Percentiles rank a stretch among this genome's conserved stretches.
Evolutionary conservation across 2,113 vertebrate species (phyloP).

Genomic region (Mionectes macconnelli): DNA sequence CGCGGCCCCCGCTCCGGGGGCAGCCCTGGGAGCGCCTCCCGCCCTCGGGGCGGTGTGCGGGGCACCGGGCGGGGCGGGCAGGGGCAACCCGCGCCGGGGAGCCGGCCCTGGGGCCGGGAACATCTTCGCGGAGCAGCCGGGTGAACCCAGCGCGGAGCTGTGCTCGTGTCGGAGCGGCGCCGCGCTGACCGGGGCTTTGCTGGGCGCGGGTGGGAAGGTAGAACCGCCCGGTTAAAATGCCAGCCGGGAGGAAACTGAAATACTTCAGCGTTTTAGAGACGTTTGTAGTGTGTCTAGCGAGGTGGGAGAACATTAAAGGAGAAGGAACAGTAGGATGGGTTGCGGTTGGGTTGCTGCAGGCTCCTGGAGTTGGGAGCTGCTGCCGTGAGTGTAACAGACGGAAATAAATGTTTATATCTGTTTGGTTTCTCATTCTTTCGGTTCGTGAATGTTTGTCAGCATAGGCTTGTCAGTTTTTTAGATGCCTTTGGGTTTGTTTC

Average conservation of each 20-base stretch:
- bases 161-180: not conserved
- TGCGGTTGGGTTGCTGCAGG: not conserved
- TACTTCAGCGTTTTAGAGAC: accelerated
- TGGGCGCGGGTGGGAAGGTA: not conserved
- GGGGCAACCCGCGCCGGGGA: not conserved
- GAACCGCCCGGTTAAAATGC: not conserved
- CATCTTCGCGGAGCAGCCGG: accelerated
- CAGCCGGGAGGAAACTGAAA: accelerated
- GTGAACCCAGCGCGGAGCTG: not conserved
- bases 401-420: not conserved
- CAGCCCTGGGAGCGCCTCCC: not conserved
- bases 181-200: accelerated
- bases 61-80: not conserved
- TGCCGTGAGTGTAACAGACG: not conserved
- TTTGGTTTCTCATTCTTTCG: not conserved
- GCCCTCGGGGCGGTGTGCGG: not conserved
- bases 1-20: not conserved
- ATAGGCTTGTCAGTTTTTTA: not conserved
- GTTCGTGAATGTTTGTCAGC: not conserved
- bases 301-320: not conserved
- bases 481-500: not conserved
- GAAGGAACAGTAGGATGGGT: not conserved
- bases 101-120: accelerated
- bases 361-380: not conserved
- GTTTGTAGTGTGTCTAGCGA: not conserved